Evolutionary conservation across 92 coral and sea anemone species (phyloP), one percentile per base, ranked within the genome.

Genomic region (Hydrozoanthus gracilis): DNA sequence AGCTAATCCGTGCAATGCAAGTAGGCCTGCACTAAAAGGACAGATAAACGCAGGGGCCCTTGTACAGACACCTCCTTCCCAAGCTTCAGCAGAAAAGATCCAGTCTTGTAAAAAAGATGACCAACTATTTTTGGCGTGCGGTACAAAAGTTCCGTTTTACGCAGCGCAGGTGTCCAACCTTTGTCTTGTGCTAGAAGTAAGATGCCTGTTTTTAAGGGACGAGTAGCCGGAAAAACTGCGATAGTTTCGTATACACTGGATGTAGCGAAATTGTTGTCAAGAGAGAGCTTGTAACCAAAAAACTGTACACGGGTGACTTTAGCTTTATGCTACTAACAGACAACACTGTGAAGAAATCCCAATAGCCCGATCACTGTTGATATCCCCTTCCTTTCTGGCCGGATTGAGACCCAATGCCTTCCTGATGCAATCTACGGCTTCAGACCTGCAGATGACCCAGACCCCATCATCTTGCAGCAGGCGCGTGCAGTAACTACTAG

Each of bases 301-400:
- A 60, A 60, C 67, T 10, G 39, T 27, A 2, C 0, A 27, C 76
- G 13, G 76, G 76, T 8, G 76, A 71, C 14, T 71, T 44, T 13
- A 71, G 50, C 51, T 71, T 44, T 44, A 71, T 71, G 90, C n/a
- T 92, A 67, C 71, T 90, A 1, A 92, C 90, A 44, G 93, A 87
- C 74, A 92, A 87, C 66, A 83, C 93, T n/a, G 89, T 56, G 16
- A 86, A 90, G 68, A 82, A 90, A 79, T 92, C 3, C 93, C 95
- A 51, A 71, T 90, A 54, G 92, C 88, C 4, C 50, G 68, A 92
- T 87, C 44, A n/a, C 65, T 5, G 89, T 89, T 2, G 86, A 89
- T 14, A 90, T 86, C 4, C 93, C 91, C 69, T 92, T 77, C 54
- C 66, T 92, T 7, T 69, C 64, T 20, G 91, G 91, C 8, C 82